Percentiles rank a stretch among this genome's conserved stretches.
phyloP scores from a whole-genome alignment of 2,113 vertebrate species.

The Acrocephalus kingi region DNA sequence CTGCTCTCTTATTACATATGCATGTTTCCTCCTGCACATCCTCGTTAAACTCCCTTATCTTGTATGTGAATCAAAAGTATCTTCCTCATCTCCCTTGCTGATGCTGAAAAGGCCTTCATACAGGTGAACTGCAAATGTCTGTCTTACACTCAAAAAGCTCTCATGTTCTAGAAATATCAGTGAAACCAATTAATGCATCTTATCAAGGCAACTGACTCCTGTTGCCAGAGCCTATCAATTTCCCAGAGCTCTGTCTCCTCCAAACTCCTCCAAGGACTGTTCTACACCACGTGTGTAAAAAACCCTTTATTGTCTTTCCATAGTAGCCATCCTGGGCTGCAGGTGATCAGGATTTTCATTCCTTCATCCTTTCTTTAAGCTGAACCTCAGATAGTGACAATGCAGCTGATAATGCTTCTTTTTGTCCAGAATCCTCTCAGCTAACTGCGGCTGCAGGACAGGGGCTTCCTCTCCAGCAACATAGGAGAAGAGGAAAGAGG shows the following conservation, averaged over 20 bases:
- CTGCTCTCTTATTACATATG: background rate
- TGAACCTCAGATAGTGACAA: background rate
- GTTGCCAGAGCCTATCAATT: background rate
- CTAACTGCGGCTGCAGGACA: background rate
- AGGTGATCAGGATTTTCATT: background rate
- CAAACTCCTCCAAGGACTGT: background rate
- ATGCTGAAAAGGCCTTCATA: background rate
- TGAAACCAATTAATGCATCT: background rate
- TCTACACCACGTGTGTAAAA: background rate
- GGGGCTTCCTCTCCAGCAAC: background rate
- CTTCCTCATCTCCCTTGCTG: background rate
- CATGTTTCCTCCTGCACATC: background rate
- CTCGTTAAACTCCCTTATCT: background rate
- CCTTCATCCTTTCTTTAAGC: background rate
- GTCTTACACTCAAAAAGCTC: background rate
- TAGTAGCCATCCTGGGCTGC: background rate
- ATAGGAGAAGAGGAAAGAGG: background rate
- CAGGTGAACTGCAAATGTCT: background rate
- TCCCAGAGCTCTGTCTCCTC: background rate
- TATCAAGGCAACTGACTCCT: background rate
- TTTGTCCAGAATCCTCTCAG: background rate
- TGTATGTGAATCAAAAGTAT: background rate
- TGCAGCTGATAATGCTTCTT: background rate
- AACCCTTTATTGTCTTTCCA: background rate
- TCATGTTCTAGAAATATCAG: background rate